Base-by-base conservation (phyloP, 2,888 invertebrate genomes). In the Heliconius ethilla region DNA sequence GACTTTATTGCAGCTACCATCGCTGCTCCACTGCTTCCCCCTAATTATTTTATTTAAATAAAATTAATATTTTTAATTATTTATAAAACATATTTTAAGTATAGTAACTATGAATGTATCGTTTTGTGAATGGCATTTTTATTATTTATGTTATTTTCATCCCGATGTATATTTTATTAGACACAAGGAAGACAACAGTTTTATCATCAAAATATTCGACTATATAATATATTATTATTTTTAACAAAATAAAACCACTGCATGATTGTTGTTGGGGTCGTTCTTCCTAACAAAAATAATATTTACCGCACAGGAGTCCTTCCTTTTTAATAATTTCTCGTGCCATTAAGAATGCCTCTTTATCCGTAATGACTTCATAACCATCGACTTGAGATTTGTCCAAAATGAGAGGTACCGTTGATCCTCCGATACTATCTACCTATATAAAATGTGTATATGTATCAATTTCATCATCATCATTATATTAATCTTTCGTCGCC, bases 371-470 rank as follows among this genome's bases (percentile, higher is more conserved):
- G 89, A 98, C 98, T 75, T 96, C 92, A 97, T 98, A 98, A 76
- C 93, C 89, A 89, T 99, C 98, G 1, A 98, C 96, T 4, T 97
- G 95, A 10, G 91, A 92, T 72, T 96, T 95, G 91, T 97, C 97
- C 81, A 98, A 92, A 27, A 98, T 98, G 3, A 98, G 98, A 5
- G 99, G 99, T 70, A 97, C 92, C 89, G 99, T 99, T 89, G 98
- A 98, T 87, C 99, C 99, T 13, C 99, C 99, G 81, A 97, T 97
- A 66, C 98, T 98, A 87, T 96, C 96, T 33, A 95, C 91, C 89
- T 89, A 78, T 13, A 11, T 69, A 66, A 13, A 45, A 45, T 25
- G 15, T 69, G 13, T 25, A 27, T 40, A 25, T 18, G 15, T 45
- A 69, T 69, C 11, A 66, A 62, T 25, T 59, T 15, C 18, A 18